phyloP scores from a whole-genome alignment of 2,888 invertebrate genomes.

The Standfussiana lucernea region DNA sequence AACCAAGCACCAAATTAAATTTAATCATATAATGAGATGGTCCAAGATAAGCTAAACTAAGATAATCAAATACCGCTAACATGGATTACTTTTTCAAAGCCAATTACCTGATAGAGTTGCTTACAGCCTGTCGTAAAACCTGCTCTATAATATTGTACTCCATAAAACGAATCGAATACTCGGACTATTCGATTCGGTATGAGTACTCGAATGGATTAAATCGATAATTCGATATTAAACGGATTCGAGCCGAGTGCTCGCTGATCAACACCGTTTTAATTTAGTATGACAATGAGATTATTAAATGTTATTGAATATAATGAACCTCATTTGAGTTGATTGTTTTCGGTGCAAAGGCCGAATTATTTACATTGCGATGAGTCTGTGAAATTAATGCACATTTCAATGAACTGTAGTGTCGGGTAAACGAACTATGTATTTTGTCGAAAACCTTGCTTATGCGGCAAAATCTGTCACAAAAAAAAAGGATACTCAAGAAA shows the following conservation, averaged over 20 bases:
- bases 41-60: slow-evolving; percentile 42
- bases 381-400: slow-evolving; percentile 14
- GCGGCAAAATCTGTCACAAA: not conserved
- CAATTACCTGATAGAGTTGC: slow-evolving; percentile 62
- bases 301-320: slow-evolving; percentile 61
- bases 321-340: slow-evolving; percentile 51
- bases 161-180: slow-evolving; percentile 61
- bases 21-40: slow-evolving; percentile 37
- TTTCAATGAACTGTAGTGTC: slow-evolving; percentile 11
- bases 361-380: slow-evolving; percentile 30
- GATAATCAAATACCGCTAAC: slow-evolving; percentile 54
- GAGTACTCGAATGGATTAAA: slow-evolving; percentile 62
- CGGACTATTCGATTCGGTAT: slow-evolving; percentile 60
- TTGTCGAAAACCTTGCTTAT: not conserved
- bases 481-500: slow-evolving; percentile 25
- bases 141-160: slow-evolving; percentile 51
- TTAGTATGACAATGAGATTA: slow-evolving; percentile 65
- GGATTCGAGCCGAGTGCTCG: slow-evolving; percentile 54
- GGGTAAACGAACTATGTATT: slow-evolving; percentile 21
- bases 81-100: slow-evolving; percentile 61
- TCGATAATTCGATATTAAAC: slow-evolving; percentile 63
- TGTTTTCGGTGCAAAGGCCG: slow-evolving; percentile 51
- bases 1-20: slow-evolving; percentile 37
- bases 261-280: slow-evolving; percentile 69
- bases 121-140: slow-evolving; percentile 61